Evolutionary conservation across 2,113 vertebrate genomes (phyloP), one percentile per base, ranked within the genome.

Genomic region (Myotis davidii): DNA sequence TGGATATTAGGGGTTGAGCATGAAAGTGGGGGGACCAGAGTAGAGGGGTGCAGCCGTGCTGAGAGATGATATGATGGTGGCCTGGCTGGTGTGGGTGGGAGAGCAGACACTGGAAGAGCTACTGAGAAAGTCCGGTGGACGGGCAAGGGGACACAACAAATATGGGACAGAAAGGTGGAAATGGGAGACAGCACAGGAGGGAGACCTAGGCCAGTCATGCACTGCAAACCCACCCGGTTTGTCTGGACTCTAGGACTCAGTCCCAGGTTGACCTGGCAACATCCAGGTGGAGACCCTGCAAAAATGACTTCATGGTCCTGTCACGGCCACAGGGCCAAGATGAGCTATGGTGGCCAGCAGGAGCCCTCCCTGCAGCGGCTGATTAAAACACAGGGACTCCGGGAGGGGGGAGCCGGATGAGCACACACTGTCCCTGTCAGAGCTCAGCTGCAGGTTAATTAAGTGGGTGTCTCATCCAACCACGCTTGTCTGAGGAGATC

Each of bases 361-460:
- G 32, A 25, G 3, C 37, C 74, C 27, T 50, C 50, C 32, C 64
- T 74, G 50, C 85, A 52, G 3, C 16, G 10, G 39, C 6, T 16
- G 9, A 23, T 50, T 20, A 50, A 5, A 50, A 37, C 12, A 7
- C 0, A 18, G 25, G 59, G 45, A 10, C n/a, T 5, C 85, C 3
- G 1, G 2, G 3, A 8, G 17, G 0, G 39, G 29, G 39, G 21
- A 59, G 67, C 12, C 8, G 0, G 29, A 18, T 1, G 12, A 27
- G n/a, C 13, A 17, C 50, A 20, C 2, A 6, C 25, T 7, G 85
- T 79, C 23, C 74, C 61, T 2, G 23, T 34, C 79, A 6, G 42
- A 48, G 74, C 32, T 72, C 10, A 0, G 56, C 11, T 52, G 74
- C 34, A 16, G 77, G 72, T 48, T 92, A 56, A 76, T n/a, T 9